These are phyloP conservation scores for Amitus sp. DNA, from an alignment of 2,888 invertebrate genomes.

Conservation along the genomic window DNA sequence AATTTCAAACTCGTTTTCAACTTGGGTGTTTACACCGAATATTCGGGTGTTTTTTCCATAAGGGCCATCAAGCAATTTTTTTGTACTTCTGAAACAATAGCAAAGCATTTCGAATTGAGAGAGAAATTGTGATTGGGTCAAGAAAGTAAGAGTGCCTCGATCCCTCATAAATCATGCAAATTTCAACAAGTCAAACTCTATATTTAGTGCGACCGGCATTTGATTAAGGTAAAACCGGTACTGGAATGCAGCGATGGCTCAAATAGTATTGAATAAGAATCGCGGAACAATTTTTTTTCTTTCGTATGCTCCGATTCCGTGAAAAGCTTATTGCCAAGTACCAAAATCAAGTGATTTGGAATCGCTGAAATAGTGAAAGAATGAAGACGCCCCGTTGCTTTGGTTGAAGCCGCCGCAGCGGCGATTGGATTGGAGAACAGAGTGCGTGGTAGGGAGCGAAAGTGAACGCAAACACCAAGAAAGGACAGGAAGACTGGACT, in stretches of 20 bases:
- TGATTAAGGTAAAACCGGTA: background rate
- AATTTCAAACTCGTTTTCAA: too few species aligned
- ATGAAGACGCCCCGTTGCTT: background rate
- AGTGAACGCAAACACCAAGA: constrained; percentile 63
- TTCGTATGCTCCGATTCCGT: background rate
- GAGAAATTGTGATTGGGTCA: background rate
- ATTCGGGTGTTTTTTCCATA: too few species aligned
- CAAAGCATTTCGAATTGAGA: background rate
- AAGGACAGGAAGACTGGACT: constrained; percentile 59
- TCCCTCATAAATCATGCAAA: too few species aligned
- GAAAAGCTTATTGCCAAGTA: too few species aligned
- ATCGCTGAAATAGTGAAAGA: too few species aligned
- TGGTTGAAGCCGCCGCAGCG: constrained; percentile 12
- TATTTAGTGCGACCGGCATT: too few species aligned
- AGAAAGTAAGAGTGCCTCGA: background rate
- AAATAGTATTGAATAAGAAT: background rate
- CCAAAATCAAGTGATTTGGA: too few species aligned
- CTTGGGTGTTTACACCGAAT: too few species aligned
- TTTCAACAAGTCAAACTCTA: too few species aligned
- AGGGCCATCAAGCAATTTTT: too few species aligned
- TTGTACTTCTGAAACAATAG: background rate
- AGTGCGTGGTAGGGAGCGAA: constrained; percentile 51
- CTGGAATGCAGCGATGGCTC: background rate
- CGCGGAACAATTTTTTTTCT: background rate
- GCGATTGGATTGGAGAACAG: constrained; percentile 30